Evolutionary conservation across 2,797 vertebrate genomes (phyloP).

Genomic region (Halcyon badia): DNA sequence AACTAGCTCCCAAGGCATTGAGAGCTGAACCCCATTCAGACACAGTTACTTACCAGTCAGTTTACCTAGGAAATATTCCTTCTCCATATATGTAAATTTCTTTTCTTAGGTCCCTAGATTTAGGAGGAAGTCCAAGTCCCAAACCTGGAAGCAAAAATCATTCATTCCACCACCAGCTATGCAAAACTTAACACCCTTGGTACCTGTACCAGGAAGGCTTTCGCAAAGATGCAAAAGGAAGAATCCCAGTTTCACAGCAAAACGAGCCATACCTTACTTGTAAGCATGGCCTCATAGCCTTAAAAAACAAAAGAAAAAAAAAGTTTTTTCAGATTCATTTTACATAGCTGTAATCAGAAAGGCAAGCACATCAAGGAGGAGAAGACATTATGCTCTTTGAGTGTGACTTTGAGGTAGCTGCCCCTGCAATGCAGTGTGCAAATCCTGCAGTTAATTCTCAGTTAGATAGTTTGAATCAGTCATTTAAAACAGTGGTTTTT

Average conservation of each 20-base stretch:
- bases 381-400: not conserved
- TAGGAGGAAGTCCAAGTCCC: not conserved
- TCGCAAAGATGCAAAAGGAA: not conserved
- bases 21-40: not conserved
- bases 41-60: not conserved
- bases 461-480: not conserved
- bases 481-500: not conserved
- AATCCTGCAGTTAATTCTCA: not conserved
- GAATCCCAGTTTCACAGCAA: not conserved
- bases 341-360: not conserved
- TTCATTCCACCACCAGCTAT: not conserved
- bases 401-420: not conserved
- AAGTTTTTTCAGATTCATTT: not conserved
- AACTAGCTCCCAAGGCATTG: not conserved
- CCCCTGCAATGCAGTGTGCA: not conserved
- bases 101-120: not conserved
- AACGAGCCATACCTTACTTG: not conserved
- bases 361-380: not conserved
- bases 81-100: not conserved
- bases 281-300: rapidly evolving
- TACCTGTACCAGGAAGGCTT: not conserved
- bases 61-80: not conserved
- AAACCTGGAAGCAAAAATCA: not conserved
- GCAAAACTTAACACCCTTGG: not conserved
- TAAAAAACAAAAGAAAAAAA: not conserved